Conservation (phyloP, 1,140 invertebrate genomes). For the Scaptomyza graminum region DNA sequence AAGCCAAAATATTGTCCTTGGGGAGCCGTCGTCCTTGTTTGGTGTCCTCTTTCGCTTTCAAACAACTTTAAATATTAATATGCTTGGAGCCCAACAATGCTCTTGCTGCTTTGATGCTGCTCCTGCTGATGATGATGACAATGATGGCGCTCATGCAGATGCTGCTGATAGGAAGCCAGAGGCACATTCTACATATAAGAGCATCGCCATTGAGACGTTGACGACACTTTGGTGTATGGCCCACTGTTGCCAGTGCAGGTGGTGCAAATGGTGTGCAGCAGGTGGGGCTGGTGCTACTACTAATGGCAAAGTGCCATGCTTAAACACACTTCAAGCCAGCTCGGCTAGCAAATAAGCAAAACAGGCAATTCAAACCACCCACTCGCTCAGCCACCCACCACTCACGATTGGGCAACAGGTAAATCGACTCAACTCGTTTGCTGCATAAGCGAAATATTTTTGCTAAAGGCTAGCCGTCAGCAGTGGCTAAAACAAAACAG, state of each 20-base stretch:
- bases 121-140: conserved; percentile 38
- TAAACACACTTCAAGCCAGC: conserved; percentile 61
- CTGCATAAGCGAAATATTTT: conserved; percentile 41
- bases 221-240: conserved; percentile 53
- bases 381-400: not conserved
- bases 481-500: conserved; percentile 21
- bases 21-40: conserved; percentile 22
- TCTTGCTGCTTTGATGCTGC: no score
- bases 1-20: conserved; percentile 68
- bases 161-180: conserved; percentile 26
- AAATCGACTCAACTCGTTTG: not conserved
- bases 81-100: conserved; percentile 51
- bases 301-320: conserved; percentile 71
- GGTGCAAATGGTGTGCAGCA: conserved; percentile 31
- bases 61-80: conserved; percentile 74
- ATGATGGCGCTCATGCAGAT: conserved; percentile 40
- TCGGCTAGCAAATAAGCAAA: conserved; percentile 53
- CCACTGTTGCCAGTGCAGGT: conserved; percentile 16
- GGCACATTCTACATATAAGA: conserved; percentile 33
- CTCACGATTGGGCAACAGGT: conserved; percentile 40
- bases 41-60: conserved; percentile 7
- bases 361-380: conserved; percentile 12
- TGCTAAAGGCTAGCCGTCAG: not conserved
- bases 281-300: conserved; percentile 31
- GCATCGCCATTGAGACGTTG: conserved; percentile 50